Evolutionary conservation across 2,113 vertebrate genomes (phyloP).

Genomic region (Phylloscopus trochiloides): DNA sequence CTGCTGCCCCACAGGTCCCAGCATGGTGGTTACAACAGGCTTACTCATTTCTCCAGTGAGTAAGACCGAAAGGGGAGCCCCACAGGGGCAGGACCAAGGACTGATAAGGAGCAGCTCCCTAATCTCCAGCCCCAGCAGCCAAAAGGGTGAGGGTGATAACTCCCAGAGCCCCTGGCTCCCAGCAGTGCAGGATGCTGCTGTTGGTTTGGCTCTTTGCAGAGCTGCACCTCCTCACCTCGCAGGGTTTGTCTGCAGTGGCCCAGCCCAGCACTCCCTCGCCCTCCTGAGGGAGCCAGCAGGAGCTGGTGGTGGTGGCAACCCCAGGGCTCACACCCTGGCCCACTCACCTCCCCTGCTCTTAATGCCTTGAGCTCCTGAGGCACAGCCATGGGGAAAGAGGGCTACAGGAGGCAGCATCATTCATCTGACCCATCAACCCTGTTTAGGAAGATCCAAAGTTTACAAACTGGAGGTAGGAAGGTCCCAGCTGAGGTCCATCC

Average conservation of each 20-base stretch:
- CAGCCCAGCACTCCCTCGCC: fast-evolving
- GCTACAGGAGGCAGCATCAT: neutral
- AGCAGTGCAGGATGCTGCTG: neutral
- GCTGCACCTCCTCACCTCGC: neutral
- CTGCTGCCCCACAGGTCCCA: neutral
- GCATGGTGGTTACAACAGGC: neutral
- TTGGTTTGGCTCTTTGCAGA: neutral
- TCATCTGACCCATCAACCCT: neutral
- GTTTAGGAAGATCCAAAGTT: neutral
- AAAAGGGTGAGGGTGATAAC: neutral
- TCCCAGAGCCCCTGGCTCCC: fast-evolving
- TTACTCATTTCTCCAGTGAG: slow-evolving; percentile 33
- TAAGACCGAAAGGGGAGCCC: neutral
- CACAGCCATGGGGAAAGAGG: neutral
- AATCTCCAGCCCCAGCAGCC: slow-evolving; percentile 54
- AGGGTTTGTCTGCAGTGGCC: neutral
- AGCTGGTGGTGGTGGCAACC: neutral
- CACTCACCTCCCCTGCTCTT: fast-evolving
- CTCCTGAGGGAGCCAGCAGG: fast-evolving
- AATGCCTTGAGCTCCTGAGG: neutral
- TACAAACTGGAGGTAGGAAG: neutral
- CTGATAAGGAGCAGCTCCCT: slow-evolving; percentile 45
- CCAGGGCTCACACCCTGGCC: no score
- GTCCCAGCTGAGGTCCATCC: neutral
- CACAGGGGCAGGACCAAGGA: neutral